Evolutionary conservation across 2,888 invertebrate species (phyloP).

Genomic region (Dryobotodes eremita): DNA sequence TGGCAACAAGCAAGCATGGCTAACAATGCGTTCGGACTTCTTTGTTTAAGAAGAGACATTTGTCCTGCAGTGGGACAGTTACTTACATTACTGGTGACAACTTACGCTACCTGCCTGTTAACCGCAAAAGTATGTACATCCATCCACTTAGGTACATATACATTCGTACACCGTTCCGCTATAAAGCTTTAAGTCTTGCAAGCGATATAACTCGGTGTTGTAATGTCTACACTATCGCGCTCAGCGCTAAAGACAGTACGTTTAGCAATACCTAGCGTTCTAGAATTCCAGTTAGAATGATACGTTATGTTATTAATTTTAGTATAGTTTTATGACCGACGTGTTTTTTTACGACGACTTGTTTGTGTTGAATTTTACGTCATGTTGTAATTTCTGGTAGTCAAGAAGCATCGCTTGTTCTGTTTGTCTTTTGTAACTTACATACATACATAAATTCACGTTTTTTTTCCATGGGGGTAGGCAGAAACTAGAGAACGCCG

Average conservation of each 20-base stretch:
- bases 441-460: neutral
- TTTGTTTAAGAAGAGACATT: too few species aligned
- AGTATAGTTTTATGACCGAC: neutral
- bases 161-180: conserved; percentile 24
- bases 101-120: neutral
- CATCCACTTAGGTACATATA: conserved; percentile 2
- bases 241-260: conserved; percentile 47
- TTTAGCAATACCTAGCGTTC: conserved; percentile 40
- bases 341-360: neutral
- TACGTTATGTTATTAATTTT: conserved; percentile 18
- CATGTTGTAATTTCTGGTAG: neutral
- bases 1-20: too few species aligned
- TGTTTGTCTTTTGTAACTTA: neutral
- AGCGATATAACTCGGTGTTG: conserved; percentile 35
- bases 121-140: neutral
- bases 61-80: too few species aligned
- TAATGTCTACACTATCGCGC: conserved; percentile 34
- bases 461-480: neutral
- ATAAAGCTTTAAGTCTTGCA: conserved; percentile 23
- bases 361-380: neutral
- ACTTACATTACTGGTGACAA: neutral
- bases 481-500: neutral
- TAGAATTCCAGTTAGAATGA: conserved; percentile 43
- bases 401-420: neutral
- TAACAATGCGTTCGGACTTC: too few species aligned